Evolutionary conservation across 2,888 invertebrate genomes (phyloP).

Genomic region (Drosophila parthenogenetica): DNA sequence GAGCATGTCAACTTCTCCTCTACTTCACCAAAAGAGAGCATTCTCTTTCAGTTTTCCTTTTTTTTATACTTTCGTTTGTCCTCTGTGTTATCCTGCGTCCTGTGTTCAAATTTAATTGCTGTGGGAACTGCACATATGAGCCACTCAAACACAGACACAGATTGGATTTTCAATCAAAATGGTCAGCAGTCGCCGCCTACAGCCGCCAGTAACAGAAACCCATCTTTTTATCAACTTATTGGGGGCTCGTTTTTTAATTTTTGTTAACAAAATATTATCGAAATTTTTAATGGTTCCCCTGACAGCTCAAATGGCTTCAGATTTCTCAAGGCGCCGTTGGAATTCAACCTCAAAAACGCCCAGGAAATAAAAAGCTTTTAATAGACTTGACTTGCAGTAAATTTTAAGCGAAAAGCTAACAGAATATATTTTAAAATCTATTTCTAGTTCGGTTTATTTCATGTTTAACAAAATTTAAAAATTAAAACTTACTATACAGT

Average conservation of each 20-base stretch:
- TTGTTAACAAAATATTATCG: conserved; percentile 73
- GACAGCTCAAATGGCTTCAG: conserved; percentile 49
- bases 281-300: conserved; percentile 72
- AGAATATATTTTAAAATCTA: too few species aligned
- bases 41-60: conserved; percentile 17
- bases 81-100: conserved; percentile 66
- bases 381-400: too few species aligned
- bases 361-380: conserved; percentile 28
- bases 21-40: not conserved
- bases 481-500: too few species aligned
- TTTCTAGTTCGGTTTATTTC: too few species aligned
- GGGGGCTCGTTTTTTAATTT: conserved; percentile 56
- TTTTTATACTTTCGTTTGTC: conserved; percentile 4
- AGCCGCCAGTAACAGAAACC: conserved; percentile 34
- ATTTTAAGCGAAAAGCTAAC: too few species aligned
- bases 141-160: conserved; percentile 68
- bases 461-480: too few species aligned
- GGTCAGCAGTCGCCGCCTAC: conserved; percentile 48
- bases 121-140: conserved; percentile 85
- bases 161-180: conserved; percentile 80
- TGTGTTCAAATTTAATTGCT: conserved; percentile 84
- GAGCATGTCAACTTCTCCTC: conserved; percentile 69
- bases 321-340: conserved; percentile 48
- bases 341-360: not conserved
- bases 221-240: conserved; percentile 1